Conservation (phyloP, 2,888 invertebrate genomes). For the Drosophila incognita region DNA sequence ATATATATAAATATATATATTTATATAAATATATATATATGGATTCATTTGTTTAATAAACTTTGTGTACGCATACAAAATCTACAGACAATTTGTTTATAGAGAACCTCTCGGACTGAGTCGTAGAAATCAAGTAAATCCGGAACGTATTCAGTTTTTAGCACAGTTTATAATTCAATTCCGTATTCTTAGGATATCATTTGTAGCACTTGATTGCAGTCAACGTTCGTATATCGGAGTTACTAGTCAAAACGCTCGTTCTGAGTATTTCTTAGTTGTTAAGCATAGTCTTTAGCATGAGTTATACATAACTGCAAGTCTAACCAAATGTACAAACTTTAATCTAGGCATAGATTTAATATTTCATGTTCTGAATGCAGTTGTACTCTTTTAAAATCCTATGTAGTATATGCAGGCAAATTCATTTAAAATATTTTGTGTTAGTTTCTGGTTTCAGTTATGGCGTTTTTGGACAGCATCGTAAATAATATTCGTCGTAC, state of each 20-base stretch:
- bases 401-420: constrained; percentile 7
- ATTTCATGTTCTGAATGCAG: not conserved
- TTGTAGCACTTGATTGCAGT: constrained; percentile 44
- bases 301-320: constrained; percentile 9
- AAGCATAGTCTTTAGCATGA: constrained; percentile 13
- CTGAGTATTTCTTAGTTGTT: constrained; percentile 52
- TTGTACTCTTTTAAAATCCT: constrained; percentile 29
- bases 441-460: constrained; percentile 42
- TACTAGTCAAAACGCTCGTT: constrained; percentile 3
- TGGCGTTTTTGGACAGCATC: constrained; percentile 71
- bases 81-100: constrained; percentile 46
- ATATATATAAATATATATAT: constrained; percentile 11
- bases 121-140: constrained; percentile 9
- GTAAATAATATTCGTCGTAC: constrained; percentile 47
- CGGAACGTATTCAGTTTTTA: constrained; percentile 36
- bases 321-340: constrained; percentile 14
- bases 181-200: constrained; percentile 33
- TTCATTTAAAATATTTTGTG: constrained; percentile 20
- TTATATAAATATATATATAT: constrained; percentile 16
- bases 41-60: not conserved
- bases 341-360: not conserved
- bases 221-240: constrained; percentile 18
- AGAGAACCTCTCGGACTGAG: not conserved
- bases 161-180: constrained; percentile 47
- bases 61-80: constrained; percentile 44